Conservation (phyloP, 1,140 invertebrate genomes). For the Macrobrachium nipponense region DNA sequence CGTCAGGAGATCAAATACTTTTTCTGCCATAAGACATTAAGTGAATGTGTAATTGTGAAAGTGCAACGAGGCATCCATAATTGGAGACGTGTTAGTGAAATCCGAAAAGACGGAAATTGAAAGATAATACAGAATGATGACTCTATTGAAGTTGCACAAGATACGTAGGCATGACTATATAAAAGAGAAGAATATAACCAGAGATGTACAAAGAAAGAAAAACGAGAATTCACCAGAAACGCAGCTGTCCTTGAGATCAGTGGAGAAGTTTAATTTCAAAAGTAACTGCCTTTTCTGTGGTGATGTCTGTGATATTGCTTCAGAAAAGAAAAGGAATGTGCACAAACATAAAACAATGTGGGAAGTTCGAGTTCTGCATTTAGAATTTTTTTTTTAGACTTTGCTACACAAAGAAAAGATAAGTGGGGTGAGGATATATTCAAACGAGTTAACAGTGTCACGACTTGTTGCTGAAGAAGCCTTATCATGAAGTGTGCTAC, state of each 20-base stretch:
- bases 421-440: neutral
- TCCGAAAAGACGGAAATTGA: no score
- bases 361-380: neutral
- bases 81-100: no score
- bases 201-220: neutral
- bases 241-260: no score
- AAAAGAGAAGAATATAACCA: neutral
- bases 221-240: neutral
- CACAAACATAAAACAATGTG: conserved; percentile 3
- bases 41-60: no score
- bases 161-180: neutral
- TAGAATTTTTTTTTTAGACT: conserved; percentile 4
- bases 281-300: neutral
- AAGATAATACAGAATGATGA: no score
- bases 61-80: no score
- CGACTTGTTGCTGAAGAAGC: conserved; percentile 13
- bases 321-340: conserved; percentile 32
- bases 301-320: neutral
- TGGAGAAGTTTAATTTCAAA: neutral
- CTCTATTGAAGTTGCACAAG: neutral
- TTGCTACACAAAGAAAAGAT: conserved; percentile 37
- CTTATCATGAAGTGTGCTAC: neutral
- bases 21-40: no score
- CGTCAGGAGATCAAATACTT: no score
- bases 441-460: conserved; percentile 10